Base-by-base conservation (phyloP, 2,797 vertebrate species). In the Trematomus bernacchii region DNA sequence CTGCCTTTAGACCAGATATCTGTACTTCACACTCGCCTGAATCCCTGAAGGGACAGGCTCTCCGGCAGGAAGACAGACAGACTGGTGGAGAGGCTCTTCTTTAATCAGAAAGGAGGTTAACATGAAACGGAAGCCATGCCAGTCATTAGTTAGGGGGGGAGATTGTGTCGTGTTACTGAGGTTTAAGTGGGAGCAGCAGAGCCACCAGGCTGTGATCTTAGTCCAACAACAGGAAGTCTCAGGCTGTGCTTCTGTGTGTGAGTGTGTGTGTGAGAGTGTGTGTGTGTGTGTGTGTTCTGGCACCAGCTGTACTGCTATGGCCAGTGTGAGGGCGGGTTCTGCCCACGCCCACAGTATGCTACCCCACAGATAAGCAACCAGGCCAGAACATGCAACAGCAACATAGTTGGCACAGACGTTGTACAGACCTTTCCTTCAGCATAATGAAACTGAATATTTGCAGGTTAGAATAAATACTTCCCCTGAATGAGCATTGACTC, bases 171-270 rank as follows among this genome's bases (percentile, higher is more conserved):
- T 46, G 44, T 72, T 74, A 21, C 62, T 62, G 48, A 66, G 77
- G 68, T 65, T 76, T 55, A 82, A 82, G 65, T 61, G 67, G 68
- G 76, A 79, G 72, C 80, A 59, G 66, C 52, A 71, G 70, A 76
- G 76, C 69, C 78, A 82, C 83, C 66, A 13, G 72, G 67, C 84
- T 88, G 74, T 86, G 85, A 88, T 89, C 84, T 52, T 27, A 23
- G 63, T 84, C 87, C 84, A 89, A 55, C 54, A 46, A 82, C 77
- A 89, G 87, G 86, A 91, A 92, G 87, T 88, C 73, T 79, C 85
- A 73, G 80, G 84, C 90, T 89, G 87, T 90, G 89, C 85, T 80
- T 91, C 81, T 82, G 16, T 74, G 27, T 69, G 76, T 53, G 80
- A 74, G 27, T 69, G 76, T 57, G 75, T 71, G 50, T 68, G 73